These are phyloP conservation scores for Bombus waltoni DNA, from an alignment of 1,140 invertebrate genomes.

Conservation along the genomic window DNA sequence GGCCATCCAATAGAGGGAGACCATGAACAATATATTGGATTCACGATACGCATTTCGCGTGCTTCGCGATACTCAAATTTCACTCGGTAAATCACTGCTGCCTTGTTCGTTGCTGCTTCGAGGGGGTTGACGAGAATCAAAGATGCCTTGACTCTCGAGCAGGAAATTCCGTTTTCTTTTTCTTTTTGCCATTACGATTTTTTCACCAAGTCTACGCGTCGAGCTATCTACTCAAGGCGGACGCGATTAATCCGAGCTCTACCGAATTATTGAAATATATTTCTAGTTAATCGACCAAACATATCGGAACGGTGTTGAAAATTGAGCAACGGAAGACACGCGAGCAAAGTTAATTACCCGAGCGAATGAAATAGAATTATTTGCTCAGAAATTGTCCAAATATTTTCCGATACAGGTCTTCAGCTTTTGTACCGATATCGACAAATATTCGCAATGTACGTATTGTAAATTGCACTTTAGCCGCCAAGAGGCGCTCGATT, in stretches of 20 bases:
- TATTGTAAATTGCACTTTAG: no score
- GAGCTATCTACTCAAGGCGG: not conserved
- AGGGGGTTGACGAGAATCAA: slow-evolving; percentile 54
- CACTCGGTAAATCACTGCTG: slow-evolving; percentile 64
- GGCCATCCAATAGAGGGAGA: slow-evolving; percentile 63
- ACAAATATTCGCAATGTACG: not conserved
- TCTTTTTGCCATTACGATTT: not conserved
- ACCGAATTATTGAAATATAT: no score
- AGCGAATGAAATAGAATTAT: no score
- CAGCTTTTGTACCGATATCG: not conserved
- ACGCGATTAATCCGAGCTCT: no score
- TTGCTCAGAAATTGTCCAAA: no score
- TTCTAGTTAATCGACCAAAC: no score
- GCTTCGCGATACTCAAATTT: slow-evolving; percentile 71
- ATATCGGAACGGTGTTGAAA: no score
- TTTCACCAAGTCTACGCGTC: not conserved
- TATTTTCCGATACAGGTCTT: no score
- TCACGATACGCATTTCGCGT: slow-evolving; percentile 71
- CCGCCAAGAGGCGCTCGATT: not conserved
- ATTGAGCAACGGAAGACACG: no score
- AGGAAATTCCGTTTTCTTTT: slow-evolving; percentile 21
- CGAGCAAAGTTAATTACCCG: no score
- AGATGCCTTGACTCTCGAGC: slow-evolving; percentile 44
- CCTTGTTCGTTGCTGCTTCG: slow-evolving; percentile 43
- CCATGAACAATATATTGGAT: slow-evolving; percentile 66